Base-by-base conservation (phyloP, 2,113 vertebrate species). In the Caretta caretta region DNA sequence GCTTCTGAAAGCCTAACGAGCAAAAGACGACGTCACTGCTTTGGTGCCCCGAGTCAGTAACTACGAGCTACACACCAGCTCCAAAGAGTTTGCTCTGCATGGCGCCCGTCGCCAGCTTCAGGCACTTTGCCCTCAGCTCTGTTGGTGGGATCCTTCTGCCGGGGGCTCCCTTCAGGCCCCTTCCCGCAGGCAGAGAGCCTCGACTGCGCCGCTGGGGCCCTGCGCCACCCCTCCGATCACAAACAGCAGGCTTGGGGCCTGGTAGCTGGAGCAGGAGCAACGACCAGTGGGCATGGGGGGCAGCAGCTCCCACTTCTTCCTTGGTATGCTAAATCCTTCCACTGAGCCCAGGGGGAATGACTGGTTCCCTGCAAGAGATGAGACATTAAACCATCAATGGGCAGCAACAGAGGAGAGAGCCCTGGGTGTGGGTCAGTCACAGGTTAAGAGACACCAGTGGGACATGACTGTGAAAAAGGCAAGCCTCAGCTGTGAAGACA, bases 211-310 rank as follows among this genome's bases (percentile, higher is more conserved):
- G 84, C 99, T 99, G 97, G 99, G 99, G 78, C 99, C 99, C 97
- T 99, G 99, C 22, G 99, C 98, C 69, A 99, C 99, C 17, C 99
- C 99, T 0, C 99, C 99, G 0, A 99, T 99, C 83, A 99, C 90
- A 54, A 99, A 99, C 54, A 99, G 98, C 98, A 99, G 98, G 94
- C 97, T 96, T 80, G 98, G 90, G 0, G 98, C 98, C 12, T 98
- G 98, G 88, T 99, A 98, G 90, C 98, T 98, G 51, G 99, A 98
- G 65, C 99, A 99, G 94, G 99, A 99, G 95, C 99, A 99, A 95
- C 99, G 99, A 2, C 99, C 99, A 0, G 98, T 99, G 48, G 99
- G 99, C 98, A 99, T 99, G 27, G 99, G 95, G 1, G 98, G 98
- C 93, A 99, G 97, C 0, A 79, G 97, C 94, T 99, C 99, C 99